These are phyloP conservation scores for Zophobas morio DNA, from an alignment of 1,140 invertebrate species.

Conservation along the genomic window DNA sequence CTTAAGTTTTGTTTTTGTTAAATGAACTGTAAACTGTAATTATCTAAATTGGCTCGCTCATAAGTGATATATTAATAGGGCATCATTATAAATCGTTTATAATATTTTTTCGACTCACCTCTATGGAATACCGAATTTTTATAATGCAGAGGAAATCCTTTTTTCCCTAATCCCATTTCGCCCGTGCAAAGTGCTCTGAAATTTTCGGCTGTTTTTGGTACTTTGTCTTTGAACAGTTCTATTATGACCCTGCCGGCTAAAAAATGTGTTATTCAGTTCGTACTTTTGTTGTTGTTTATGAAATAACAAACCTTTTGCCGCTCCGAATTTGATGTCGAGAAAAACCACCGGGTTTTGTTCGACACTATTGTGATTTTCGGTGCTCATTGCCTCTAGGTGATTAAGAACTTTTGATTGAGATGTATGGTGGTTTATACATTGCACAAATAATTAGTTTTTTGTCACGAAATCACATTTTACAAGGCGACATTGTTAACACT, in stretches of 20 bases:
- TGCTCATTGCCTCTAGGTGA: slow-evolving; percentile 2
- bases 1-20: no score
- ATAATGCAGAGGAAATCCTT: slow-evolving; percentile 81
- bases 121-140: slow-evolving; percentile 84
- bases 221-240: slow-evolving; percentile 86
- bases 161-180: slow-evolving; percentile 81
- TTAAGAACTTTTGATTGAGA: neutral
- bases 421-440: neutral
- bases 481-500: neutral
- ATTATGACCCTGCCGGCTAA: slow-evolving; percentile 86
- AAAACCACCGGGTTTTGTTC: slow-evolving; percentile 51
- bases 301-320: slow-evolving; percentile 58
- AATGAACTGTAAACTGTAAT: no score
- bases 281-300: slow-evolving; percentile 25
- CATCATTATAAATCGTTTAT: no score
- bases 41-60: no score
- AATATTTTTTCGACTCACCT: slow-evolving; percentile 67
- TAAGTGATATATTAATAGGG: no score
- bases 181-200: slow-evolving; percentile 92
- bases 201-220: slow-evolving; percentile 93
- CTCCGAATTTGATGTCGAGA: slow-evolving; percentile 59
- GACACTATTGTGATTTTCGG: slow-evolving; percentile 2
- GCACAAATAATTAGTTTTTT: neutral
- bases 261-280: slow-evolving; percentile 48
- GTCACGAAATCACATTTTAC: neutral